Evolutionary conservation across 2,797 vertebrate species (phyloP), one percentile per base, ranked within the genome.

Genomic region (Thaleichthys pacificus): DNA sequence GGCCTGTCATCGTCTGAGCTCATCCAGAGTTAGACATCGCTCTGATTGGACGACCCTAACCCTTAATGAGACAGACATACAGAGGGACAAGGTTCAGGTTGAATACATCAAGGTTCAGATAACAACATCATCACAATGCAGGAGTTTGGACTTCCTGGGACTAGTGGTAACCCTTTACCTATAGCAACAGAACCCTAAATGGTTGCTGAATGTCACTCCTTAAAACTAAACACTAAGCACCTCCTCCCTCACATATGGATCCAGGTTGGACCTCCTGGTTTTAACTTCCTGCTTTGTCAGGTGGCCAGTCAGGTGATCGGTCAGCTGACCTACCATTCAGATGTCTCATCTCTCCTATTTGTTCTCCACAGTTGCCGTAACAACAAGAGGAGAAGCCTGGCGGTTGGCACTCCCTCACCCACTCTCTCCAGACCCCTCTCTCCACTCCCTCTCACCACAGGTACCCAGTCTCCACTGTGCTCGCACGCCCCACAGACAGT

Each of bases 361-460:
- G 56, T 6, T 58, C 21, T 58, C 68, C 74, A 68, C 80, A 98
- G 96, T 71, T 95, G 95, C 76, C 93, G 96, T 58, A 98, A 95
- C 74, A 96, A 94, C 87, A 98, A 95, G 77, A 93, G 96, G 79
- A 96, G 96, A 84, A 96, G 95, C 78, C 86, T 98, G 76, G 94
- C 95, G 7, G 95, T 97, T 0, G 95, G 95, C 32, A 96, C 95
- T 0, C 94, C 96, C 0, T 97, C 97, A 0, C 97, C 97, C 0
- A 97, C 96, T 0, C 93, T 97, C 32, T 98, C 97, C 0, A 90
- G 96, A 15, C 97, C 97, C 0, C 93, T 98, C 2, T 98, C 97
- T 0, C 97, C 96, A 0, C 93, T 98, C 56, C 96, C 95, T 0
- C 92, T 97, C 56, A 93, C 95, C 0, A 95, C 97, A 81, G 97